phyloP scores from a whole-genome alignment of 2,888 invertebrate genomes.

The Eudiplozoon nipponicum region DNA sequence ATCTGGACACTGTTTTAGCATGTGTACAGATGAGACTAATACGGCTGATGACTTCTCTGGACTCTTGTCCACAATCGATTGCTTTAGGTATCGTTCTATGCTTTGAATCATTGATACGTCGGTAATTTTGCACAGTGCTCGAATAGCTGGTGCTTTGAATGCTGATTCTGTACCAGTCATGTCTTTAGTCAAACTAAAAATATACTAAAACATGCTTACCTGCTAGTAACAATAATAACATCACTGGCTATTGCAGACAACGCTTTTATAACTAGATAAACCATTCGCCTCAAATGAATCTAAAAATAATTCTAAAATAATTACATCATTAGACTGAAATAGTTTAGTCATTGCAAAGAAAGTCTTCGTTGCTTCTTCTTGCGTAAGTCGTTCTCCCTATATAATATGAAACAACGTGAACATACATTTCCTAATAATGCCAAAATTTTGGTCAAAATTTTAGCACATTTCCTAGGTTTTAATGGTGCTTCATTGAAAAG shows the following conservation, averaged over 20 bases:
- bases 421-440: too few relatives aligned
- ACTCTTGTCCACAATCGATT: slow-evolving; percentile 88
- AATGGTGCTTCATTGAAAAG: slow-evolving; percentile 90
- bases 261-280: slow-evolving; percentile 64
- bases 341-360: slow-evolving; percentile 98
- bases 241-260: slow-evolving; percentile 70
- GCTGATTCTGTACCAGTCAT: slow-evolving; percentile 70
- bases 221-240: slow-evolving; percentile 86
- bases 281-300: slow-evolving; percentile 60
- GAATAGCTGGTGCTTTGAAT: slow-evolving; percentile 68
- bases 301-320: too few relatives aligned
- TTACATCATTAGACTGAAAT: slow-evolving; percentile 80
- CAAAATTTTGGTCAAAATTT: slow-evolving; percentile 75
- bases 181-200: slow-evolving; percentile 71
- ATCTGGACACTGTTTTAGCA: slow-evolving; percentile 6
- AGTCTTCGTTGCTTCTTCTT: slow-evolving; percentile 78
- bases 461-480: slow-evolving; percentile 73
- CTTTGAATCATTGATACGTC: slow-evolving; percentile 59
- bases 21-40: slow-evolving; percentile 38
- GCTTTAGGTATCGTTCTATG: slow-evolving; percentile 95
- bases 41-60: slow-evolving; percentile 82
- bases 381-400: slow-evolving; percentile 53
- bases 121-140: slow-evolving; percentile 80
- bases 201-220: too few relatives aligned
- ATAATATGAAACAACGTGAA: slow-evolving; percentile 5